Evolutionary conservation across 2,113 vertebrate species (phyloP), one percentile per base, ranked within the genome.

Genomic region (Trichechus manatus): DNA sequence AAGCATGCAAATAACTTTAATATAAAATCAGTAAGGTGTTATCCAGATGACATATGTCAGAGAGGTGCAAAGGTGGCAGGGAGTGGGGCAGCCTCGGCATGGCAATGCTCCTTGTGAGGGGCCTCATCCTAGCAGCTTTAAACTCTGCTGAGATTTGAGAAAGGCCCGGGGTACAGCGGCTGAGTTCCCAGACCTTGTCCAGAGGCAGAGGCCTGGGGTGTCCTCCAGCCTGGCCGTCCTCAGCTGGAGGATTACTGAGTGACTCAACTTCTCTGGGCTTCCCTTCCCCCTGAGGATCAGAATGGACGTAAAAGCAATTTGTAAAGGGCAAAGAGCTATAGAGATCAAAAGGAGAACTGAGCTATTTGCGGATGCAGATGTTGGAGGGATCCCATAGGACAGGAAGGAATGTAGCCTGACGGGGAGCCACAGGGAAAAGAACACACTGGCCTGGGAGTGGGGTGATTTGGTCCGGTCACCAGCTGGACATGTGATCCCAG

Each of bases 291-390:
- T 19, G 14, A n/a, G 23, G 36, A 87, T 56, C 53, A 87, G 36
- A 70, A 63, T 27, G 78, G 93, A 89, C 4, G 15, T 4, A 68
- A 87, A 72, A 79, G 77, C 61, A 15, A n/a, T 74, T 82, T 84
- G 59, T 31, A 79, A 81, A 97, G 79, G 75, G 82, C 86, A 93
- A 81, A 92, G 79, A 88, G 56, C 82, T 47, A 14, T 0, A 27
- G 88, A 56, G 20, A 70, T 0, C 2, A 68, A 78, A 84, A 70
- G 82, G 53, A 77, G 85, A 89, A 47, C 72, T 3, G 79, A 86
- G 75, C 79, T 97, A 95, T 94, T 95, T 95, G 89, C 25, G 66
- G 96, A 75, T 87, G 72, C 1, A 6, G 66, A 93, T 72, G 74
- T 56, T 59, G 31, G 83, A 92, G 74, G 42, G 11, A 39, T 93